A percentile compares a stretch with the other conserved stretches of the same genome.
phyloP scores from a whole-genome alignment of 2,888 invertebrate genomes.

The Priocnemis perturbator region DNA sequence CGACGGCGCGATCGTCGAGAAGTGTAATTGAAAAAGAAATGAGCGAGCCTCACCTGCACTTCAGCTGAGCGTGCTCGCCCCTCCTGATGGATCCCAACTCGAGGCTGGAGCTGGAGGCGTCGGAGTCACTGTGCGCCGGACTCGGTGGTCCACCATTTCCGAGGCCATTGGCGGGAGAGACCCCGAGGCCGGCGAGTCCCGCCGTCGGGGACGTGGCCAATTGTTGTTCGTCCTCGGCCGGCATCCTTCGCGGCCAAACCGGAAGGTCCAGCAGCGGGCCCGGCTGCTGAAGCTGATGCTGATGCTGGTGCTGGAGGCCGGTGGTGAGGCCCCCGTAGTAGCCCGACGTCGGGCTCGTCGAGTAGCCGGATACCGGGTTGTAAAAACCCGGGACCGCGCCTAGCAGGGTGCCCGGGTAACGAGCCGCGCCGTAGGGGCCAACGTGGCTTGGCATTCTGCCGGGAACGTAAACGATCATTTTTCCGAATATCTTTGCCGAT shows the following conservation, averaged over 20 bases:
- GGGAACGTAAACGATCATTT: conserved; percentile 74
- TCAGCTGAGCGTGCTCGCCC: conserved; percentile 71
- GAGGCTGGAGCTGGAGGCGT: conserved; percentile 72
- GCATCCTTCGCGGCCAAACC: conserved; percentile 73
- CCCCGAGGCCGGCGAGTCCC: conserved; percentile 58
- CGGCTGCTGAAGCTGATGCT: conserved; percentile 10
- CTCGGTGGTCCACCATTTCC: conserved; percentile 68
- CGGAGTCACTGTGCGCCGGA: conserved; percentile 73
- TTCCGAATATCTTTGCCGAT: conserved; percentile 30
- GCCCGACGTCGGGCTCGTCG: conserved; percentile 42
- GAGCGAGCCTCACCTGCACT: conserved; percentile 68
- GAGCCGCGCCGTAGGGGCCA: conserved; percentile 70
- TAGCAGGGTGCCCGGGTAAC: conserved; percentile 70
- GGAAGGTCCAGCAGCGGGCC: conserved; percentile 67
- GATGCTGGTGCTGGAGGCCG: conserved; percentile 39
- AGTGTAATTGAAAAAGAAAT: no score
- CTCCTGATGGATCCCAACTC: conserved; percentile 70
- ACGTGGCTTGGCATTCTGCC: conserved; percentile 74
- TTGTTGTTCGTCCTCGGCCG: conserved; percentile 68
- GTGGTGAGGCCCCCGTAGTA: conserved; percentile 58
- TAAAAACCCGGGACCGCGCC: conserved; percentile 65
- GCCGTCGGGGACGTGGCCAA: conserved; percentile 61
- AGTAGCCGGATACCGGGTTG: conserved; percentile 62
- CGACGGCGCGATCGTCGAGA: no score
- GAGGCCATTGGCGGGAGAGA: conserved; percentile 53